Evolutionary conservation across 2,888 invertebrate species (phyloP).

Genomic region (Corbicula japonica): DNA sequence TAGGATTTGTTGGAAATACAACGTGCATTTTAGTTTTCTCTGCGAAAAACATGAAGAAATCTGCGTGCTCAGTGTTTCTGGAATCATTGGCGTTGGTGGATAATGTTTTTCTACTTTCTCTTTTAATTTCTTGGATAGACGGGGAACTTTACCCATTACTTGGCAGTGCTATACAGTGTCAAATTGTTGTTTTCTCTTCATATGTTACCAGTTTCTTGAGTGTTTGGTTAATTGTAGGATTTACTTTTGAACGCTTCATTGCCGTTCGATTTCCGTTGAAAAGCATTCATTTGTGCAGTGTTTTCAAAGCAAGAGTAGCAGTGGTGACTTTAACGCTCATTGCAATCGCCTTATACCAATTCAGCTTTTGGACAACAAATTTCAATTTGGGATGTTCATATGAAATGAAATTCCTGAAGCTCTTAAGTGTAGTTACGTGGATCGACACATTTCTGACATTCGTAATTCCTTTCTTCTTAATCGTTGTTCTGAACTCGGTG

Average conservation of each 20-base stretch:
- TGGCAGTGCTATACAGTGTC: slow-evolving; percentile 88
- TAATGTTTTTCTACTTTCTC: slow-evolving; percentile 88
- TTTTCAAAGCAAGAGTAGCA: slow-evolving; percentile 68
- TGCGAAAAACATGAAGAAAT: slow-evolving; percentile 90
- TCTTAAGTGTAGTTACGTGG: slow-evolving; percentile 69
- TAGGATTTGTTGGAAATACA: slow-evolving; percentile 92
- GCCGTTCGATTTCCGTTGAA: slow-evolving; percentile 93
- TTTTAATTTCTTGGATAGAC: slow-evolving; percentile 87
- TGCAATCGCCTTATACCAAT: slow-evolving; percentile 67
- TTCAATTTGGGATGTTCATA: slow-evolving; percentile 45
- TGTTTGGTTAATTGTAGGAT: slow-evolving; percentile 95
- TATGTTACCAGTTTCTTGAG: slow-evolving; percentile 92
- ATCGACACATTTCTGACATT: slow-evolving; percentile 74
- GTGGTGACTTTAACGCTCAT: slow-evolving; percentile 59
- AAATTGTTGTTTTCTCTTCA: slow-evolving; percentile 70
- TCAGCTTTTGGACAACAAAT: slow-evolving; percentile 72
- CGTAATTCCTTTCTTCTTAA: slow-evolving; percentile 71
- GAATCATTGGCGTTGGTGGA: slow-evolving; percentile 90
- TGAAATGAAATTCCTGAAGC: slow-evolving; percentile 35
- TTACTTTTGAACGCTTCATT: slow-evolving; percentile 93
- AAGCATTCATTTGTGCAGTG: slow-evolving; percentile 69
- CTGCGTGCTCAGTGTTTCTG: slow-evolving; percentile 93
- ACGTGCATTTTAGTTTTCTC: slow-evolving; percentile 92
- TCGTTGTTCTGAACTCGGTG: slow-evolving; percentile 68
- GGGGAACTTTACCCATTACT: slow-evolving; percentile 63